Evolutionary conservation across 2,797 vertebrate species (phyloP).

Genomic region (Takifugu rubripes): DNA sequence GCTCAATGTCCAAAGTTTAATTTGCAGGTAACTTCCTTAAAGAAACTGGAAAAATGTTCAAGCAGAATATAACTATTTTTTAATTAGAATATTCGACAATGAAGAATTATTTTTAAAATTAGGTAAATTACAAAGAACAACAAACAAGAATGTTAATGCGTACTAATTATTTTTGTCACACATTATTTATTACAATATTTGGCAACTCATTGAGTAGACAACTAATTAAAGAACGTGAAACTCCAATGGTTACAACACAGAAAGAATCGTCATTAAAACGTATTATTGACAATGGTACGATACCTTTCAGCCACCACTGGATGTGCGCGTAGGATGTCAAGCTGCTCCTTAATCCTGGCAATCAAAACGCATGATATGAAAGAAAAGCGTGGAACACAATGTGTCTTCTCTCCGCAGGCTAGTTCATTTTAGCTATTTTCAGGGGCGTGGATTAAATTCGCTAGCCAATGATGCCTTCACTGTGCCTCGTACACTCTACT

Average conservation of each 20-base stretch:
- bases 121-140: not conserved
- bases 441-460: not conserved
- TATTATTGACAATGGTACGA: not conserved
- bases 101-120: too few species aligned
- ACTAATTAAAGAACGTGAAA: not conserved
- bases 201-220: too few species aligned
- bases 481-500: not conserved
- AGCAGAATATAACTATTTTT: too few species aligned
- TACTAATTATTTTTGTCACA: not conserved
- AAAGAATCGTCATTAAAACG: slow-evolving; percentile 1
- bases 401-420: slow-evolving; percentile 18
- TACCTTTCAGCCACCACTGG: slow-evolving; percentile 38
- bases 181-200: not conserved
- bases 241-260: not conserved
- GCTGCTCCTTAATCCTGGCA: too few species aligned
- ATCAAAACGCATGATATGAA: too few species aligned
- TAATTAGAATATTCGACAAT: too few species aligned
- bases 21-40: too few species aligned
- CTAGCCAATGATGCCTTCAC: slow-evolving; percentile 44
- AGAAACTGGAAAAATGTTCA: too few species aligned
- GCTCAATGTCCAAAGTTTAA: too few species aligned
- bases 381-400: not conserved
- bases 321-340: not conserved
- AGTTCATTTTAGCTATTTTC: not conserved
- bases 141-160: not conserved